Percentiles rank a stretch among this genome's conserved stretches.
Conservation (phyloP, 2,113 vertebrate species). For the Damaliscus lunatus region DNA sequence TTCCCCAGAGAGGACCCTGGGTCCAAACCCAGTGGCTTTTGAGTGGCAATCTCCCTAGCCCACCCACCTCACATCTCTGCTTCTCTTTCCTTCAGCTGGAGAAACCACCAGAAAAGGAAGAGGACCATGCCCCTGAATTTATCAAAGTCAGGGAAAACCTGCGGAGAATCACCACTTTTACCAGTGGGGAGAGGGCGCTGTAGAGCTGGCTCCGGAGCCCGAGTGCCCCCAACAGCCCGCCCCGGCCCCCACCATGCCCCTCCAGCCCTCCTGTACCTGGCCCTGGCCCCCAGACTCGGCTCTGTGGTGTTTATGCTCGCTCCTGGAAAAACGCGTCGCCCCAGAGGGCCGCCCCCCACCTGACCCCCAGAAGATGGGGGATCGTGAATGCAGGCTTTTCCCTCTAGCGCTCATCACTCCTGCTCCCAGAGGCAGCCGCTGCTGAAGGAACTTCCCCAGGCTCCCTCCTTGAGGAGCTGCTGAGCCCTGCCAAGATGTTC, state of each 20-base stretch:
- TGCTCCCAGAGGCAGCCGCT: not conserved
- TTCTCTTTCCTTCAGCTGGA: conserved; percentile 85
- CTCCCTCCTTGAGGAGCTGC: not conserved
- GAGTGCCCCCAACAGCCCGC: not conserved
- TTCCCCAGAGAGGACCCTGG: not conserved
- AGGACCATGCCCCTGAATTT: conserved; percentile 91
- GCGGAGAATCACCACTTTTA: conserved; percentile 85
- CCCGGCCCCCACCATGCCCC: not conserved
- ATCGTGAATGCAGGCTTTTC: not conserved
- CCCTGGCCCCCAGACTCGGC: not conserved
- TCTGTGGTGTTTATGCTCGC: not conserved
- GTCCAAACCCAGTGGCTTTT: not conserved
- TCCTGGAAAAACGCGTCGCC: not conserved
- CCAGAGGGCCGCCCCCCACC: too few relatives aligned
- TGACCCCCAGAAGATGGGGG: not conserved
- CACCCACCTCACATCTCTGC: not conserved
- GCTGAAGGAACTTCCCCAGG: not conserved
- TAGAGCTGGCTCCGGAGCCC: conserved; percentile 66
- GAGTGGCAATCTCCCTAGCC: not conserved
- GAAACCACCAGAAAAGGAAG: conserved; percentile 85
- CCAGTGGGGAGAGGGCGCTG: conserved; percentile 83
- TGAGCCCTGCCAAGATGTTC: not conserved
- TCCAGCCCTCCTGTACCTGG: not conserved
- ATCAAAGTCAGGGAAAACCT: conserved; percentile 96
- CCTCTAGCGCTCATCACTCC: not conserved